phyloP scores from a whole-genome alignment of 2,797 vertebrate species.

The Hylomyscus alleni region DNA sequence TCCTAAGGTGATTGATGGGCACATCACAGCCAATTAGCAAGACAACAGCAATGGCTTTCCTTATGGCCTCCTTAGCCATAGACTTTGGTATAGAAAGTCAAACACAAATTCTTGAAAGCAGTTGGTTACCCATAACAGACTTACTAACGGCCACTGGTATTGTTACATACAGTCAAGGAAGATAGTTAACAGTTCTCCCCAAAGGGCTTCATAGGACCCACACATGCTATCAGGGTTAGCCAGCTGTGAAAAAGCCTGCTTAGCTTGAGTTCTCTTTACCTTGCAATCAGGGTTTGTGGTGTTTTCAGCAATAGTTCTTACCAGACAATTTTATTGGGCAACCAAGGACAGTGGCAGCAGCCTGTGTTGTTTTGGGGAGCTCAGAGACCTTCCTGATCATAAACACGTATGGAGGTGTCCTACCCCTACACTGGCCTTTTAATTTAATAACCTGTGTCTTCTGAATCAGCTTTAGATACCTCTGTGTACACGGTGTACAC shows the following conservation, averaged over 20 bases:
- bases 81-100: neutral
- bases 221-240: neutral
- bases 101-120: neutral
- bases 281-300: neutral
- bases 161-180: neutral
- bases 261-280: neutral
- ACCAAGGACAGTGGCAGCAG: neutral
- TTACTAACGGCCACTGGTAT: too few relatives aligned
- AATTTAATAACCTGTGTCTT: neutral
- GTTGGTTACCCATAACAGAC: neutral
- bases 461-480: neutral
- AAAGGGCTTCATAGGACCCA: neutral
- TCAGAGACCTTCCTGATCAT: neutral
- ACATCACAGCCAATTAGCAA: neutral
- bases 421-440: neutral
- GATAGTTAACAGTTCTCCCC: too few relatives aligned
- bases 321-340: neutral
- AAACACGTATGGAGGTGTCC: neutral
- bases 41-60: neutral
- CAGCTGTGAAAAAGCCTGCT: neutral
- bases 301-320: neutral
- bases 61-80: neutral
- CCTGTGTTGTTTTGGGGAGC: neutral
- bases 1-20: neutral
- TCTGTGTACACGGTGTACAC: neutral